Percentiles rank a stretch among this genome's conserved stretches.
phyloP scores from a whole-genome alignment of 30 jellyfish, hydroid and myxozoan genomes.

The Hydractinia symbiolongicarpus region DNA sequence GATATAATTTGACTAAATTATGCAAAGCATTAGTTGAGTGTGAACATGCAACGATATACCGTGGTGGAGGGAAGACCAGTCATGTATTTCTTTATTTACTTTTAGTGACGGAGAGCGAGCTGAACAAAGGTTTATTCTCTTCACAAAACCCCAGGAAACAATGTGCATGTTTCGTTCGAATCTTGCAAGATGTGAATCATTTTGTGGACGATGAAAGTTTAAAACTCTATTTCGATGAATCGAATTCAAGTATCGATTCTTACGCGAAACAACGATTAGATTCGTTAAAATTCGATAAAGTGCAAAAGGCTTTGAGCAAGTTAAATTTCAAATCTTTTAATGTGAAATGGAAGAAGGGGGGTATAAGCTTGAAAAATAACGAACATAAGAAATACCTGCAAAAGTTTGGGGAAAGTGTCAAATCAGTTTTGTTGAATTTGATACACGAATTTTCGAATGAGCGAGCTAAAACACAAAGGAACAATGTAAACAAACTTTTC shows the following conservation, averaged over 20 bases:
- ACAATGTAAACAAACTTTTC: not conserved
- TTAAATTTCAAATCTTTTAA: not conserved
- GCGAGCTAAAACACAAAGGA: not conserved
- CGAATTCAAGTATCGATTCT: not conserved
- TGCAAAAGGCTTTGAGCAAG: not conserved
- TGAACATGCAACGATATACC: too few species aligned
- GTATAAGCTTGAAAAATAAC: not conserved
- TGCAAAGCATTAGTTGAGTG: too few species aligned
- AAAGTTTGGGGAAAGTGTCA: not conserved
- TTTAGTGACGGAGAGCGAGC: constrained; percentile 1
- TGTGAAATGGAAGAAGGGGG: constrained; percentile 1
- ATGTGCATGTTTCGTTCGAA: not conserved
- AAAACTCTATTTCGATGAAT: not conserved
- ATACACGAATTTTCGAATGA: constrained; percentile 3
- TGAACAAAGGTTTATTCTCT: constrained; percentile 1
- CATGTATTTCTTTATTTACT: not conserved
- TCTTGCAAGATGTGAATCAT: not conserved
- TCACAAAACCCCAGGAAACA: not conserved
- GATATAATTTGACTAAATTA: too few species aligned
- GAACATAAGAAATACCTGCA: not conserved
- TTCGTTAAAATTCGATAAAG: not conserved
- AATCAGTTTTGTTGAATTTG: not conserved
- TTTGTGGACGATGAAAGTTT: not conserved
- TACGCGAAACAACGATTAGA: not conserved
- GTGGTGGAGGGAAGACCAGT: not conserved